Evolutionary conservation across 2,888 invertebrate genomes (phyloP).

Genomic region (Netelia virgata): DNA sequence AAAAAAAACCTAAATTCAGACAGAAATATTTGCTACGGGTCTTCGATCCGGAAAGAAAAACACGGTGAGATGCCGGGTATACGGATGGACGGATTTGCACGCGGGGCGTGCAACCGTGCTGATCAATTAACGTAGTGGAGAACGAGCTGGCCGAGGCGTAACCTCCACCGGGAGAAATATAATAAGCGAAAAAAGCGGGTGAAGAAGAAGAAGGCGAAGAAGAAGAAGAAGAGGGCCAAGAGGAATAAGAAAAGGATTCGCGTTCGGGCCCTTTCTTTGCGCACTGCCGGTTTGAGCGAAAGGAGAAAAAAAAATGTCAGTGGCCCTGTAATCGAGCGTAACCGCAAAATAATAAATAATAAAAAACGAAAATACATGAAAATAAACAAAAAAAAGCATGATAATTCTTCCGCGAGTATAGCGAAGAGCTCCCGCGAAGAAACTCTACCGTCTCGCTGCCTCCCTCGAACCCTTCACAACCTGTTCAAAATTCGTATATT

Average conservation of each 20-base stretch:
- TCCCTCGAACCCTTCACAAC: conserved; percentile 38
- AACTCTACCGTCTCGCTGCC: conserved; percentile 46
- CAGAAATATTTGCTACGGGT: neutral
- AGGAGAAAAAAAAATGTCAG: conserved; percentile 51
- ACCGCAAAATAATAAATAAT: conserved; percentile 57
- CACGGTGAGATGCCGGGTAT: conserved; percentile 14
- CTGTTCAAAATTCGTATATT: conserved; percentile 62
- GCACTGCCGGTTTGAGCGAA: conserved; percentile 45
- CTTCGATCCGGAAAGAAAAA: neutral
- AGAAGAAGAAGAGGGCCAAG: conserved; percentile 12
- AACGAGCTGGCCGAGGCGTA: conserved; percentile 60
- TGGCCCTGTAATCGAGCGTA: conserved; percentile 67
- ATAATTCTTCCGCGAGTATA: conserved; percentile 43
- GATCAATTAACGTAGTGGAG: conserved; percentile 66
- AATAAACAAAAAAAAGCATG: conserved; percentile 25
- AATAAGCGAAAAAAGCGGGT: conserved; percentile 56
- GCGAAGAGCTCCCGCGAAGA: conserved; percentile 62
- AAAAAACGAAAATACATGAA: conserved; percentile 9
- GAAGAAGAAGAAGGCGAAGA: conserved; percentile 19
- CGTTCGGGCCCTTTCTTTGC: conserved; percentile 55
- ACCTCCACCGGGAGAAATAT: conserved; percentile 55
- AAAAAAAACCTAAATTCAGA: no score
- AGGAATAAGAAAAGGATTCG: conserved; percentile 39
- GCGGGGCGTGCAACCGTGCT: conserved; percentile 61
- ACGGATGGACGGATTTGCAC: conserved; percentile 54